Conservation (phyloP, 2,797 vertebrate genomes). For the Antennarius maculatus region DNA sequence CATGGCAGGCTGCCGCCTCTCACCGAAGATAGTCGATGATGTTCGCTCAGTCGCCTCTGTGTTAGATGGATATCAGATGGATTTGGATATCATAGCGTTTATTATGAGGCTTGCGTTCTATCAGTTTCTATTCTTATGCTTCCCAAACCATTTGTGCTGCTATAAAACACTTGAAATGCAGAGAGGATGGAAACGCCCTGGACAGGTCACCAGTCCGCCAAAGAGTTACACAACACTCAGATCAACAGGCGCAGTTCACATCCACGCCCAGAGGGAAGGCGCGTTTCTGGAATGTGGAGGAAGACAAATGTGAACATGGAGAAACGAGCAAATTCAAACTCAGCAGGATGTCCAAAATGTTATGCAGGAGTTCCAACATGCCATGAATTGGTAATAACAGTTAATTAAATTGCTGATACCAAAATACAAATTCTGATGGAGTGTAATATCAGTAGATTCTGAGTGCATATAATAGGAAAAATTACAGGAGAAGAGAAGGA, state of each 20-base stretch:
- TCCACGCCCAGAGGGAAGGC: constrained; percentile 1
- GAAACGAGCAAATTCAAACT: constrained; percentile 2
- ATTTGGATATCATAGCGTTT: constrained; percentile 21
- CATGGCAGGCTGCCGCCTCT: constrained; percentile 22
- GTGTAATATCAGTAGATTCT: too few species aligned
- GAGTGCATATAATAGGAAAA: not conserved
- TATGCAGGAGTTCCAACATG: not conserved
- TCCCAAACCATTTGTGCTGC: not conserved
- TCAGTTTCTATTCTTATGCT: not conserved
- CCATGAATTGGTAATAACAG: not conserved
- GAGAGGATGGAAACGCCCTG: constrained; percentile 12
- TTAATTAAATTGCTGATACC: not conserved
- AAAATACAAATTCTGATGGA: not conserved
- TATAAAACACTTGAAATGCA: constrained; percentile 2
- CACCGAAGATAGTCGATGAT: constrained; percentile 36
- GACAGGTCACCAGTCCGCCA: constrained; percentile 19
- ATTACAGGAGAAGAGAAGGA: not conserved
- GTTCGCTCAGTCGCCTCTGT: constrained; percentile 16
- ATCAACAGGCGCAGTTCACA: not conserved
- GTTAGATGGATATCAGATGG: too few species aligned
- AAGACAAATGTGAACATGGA: not conserved
- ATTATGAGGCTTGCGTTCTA: not conserved
- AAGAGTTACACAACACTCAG: constrained; percentile 5
- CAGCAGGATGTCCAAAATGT: not conserved
- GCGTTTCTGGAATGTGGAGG: constrained; percentile 13